A percentile compares a stretch with the other conserved stretches of the same genome.
phyloP scores from a whole-genome alignment of 2,797 vertebrate species.

The Pelobates cultripes region DNA sequence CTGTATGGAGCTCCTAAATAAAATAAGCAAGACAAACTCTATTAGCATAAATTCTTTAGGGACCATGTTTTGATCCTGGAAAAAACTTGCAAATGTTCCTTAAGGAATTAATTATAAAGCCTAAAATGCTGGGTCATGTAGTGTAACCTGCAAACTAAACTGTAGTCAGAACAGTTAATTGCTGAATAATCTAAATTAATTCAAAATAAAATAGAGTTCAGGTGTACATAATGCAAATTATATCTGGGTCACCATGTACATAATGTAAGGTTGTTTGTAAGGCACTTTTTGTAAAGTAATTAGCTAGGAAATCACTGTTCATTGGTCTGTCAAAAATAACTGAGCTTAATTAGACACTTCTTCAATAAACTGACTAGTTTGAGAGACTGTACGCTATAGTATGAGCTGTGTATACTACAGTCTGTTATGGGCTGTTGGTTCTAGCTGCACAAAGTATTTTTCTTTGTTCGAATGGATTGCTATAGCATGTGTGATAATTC shows the following conservation, averaged over 20 bases:
- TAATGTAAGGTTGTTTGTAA: background rate
- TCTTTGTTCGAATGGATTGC: background rate
- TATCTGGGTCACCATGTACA: no score
- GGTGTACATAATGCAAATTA: background rate
- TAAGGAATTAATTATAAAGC: no score
- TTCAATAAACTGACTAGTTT: conserved; percentile 29
- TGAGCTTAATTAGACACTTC: conserved; percentile 42
- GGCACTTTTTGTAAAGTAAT: conserved; percentile 4
- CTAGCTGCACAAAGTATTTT: conserved; percentile 3
- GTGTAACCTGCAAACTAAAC: no score
- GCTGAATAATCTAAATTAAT: background rate
- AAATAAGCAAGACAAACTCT: no score
- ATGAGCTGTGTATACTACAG: background rate
- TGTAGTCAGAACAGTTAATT: no score
- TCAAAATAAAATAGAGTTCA: background rate
- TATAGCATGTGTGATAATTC: background rate
- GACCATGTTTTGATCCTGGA: no score
- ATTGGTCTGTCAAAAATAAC: conserved; percentile 47
- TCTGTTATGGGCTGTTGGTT: conserved; percentile 10
- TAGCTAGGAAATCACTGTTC: conserved; percentile 21
- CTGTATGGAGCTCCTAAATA: no score
- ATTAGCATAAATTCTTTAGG: no score
- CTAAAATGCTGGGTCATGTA: no score
- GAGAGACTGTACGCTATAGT: conserved; percentile 12
- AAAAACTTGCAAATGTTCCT: no score